phyloP scores from a whole-genome alignment of 2,113 vertebrate species.

The Antechinus stuartii region DNA sequence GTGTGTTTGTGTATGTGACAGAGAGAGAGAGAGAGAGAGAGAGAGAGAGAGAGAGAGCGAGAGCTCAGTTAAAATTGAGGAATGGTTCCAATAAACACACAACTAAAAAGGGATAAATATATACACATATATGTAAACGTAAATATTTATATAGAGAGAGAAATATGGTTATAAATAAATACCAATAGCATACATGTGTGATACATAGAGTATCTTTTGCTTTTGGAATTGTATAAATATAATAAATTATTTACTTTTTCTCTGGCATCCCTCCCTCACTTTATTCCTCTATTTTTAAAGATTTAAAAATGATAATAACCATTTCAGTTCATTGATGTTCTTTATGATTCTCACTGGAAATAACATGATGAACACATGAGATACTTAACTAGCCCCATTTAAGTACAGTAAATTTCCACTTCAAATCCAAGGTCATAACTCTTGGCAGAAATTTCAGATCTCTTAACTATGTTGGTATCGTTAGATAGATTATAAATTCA shows the following conservation, averaged over 20 bases:
- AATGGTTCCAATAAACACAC: background rate
- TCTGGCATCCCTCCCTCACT: background rate
- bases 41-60: no score
- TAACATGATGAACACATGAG: constrained; percentile 37
- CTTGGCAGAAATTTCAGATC: background rate
- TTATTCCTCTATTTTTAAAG: background rate
- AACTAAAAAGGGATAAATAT: background rate
- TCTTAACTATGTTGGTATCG: background rate
- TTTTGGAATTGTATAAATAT: background rate
- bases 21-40: no score
- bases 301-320: constrained; percentile 6
- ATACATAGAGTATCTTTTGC: background rate
- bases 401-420: background rate
- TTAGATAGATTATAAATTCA: background rate
- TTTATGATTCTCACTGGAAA: background rate
- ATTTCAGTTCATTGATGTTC: background rate
- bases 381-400: constrained; percentile 12
- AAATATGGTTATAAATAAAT: background rate
- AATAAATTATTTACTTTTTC: background rate
- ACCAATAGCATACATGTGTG: background rate
- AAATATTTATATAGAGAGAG: background rate
- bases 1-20: no score
- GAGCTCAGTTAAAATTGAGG: background rate
- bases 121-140: background rate
- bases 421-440: background rate